Evolutionary conservation across 2,888 invertebrate genomes (phyloP).

Genomic region (Meteorus colon): DNA sequence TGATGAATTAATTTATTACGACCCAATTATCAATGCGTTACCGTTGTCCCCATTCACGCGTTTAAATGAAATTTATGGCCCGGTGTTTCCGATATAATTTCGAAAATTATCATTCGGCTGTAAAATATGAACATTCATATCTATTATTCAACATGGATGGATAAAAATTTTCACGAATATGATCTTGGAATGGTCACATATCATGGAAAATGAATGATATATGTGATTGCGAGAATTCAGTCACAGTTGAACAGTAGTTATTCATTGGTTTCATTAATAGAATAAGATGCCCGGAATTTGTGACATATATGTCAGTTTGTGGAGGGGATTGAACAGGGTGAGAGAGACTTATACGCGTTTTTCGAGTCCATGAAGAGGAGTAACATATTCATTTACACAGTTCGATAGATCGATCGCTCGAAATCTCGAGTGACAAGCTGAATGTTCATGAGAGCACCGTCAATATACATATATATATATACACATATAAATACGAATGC

Average conservation of each 20-base stretch:
- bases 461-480: background rate
- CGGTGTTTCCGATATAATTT: background rate
- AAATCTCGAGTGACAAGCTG: slow-evolving; percentile 69
- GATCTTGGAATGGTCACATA: no score
- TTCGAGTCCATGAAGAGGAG: slow-evolving; percentile 51
- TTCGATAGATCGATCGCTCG: slow-evolving; percentile 64
- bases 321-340: no score
- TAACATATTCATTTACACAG: slow-evolving; percentile 61
- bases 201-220: no score
- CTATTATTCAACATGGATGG: no score
- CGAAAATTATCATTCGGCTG: background rate
- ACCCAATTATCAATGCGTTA: slow-evolving; percentile 68
- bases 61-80: background rate
- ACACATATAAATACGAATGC: background rate
- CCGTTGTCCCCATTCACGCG: slow-evolving; percentile 8
- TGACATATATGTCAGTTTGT: no score
- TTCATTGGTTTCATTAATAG: no score
- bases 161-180: no score
- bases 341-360: no score
- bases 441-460: slow-evolving; percentile 51
- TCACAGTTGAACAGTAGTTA: no score
- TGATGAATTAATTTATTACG: slow-evolving; percentile 70
- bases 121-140: slow-evolving; percentile 6
- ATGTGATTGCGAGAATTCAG: no score
- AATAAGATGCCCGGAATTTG: no score